These are phyloP conservation scores for Mya arenaria DNA, from an alignment of 1,140 invertebrate species.

Conservation along the genomic window DNA sequence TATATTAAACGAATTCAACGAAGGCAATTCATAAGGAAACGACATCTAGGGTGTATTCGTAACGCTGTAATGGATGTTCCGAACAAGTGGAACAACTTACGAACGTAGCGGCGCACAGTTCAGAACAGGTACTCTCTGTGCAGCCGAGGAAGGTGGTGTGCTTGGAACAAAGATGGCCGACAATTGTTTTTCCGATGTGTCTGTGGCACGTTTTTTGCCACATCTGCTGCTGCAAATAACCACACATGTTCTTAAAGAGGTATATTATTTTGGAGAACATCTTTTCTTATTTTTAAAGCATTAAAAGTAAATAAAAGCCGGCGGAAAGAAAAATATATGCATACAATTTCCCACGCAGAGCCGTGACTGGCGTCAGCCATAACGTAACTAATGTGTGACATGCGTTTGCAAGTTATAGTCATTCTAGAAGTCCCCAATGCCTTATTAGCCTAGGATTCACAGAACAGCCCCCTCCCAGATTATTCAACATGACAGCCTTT, in stretches of 20 bases:
- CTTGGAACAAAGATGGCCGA: slow-evolving; percentile 34
- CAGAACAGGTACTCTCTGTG: slow-evolving; percentile 29
- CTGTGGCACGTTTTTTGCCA: slow-evolving; percentile 18
- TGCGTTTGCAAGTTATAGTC: no score
- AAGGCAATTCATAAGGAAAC: no score
- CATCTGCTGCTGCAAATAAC: not conserved
- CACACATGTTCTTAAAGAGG: slow-evolving; percentile 24
- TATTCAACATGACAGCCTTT: no score
- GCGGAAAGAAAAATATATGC: no score
- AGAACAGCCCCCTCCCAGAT: no score
- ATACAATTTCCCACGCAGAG: no score
- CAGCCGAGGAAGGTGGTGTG: slow-evolving; percentile 10
- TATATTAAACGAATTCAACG: no score
- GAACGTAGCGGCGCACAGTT: slow-evolving; percentile 30
- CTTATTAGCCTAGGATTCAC: no score
- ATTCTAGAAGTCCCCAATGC: no score
- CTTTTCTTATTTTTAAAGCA: slow-evolving; percentile 3
- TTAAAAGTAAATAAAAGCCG: no score
- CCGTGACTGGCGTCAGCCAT: no score
- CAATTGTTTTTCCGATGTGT: not conserved
- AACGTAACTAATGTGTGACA: no score
- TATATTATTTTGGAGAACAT: slow-evolving; percentile 4
- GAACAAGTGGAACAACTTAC: slow-evolving; percentile 36
- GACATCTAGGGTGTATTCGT: slow-evolving; percentile 11
- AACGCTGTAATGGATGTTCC: slow-evolving; percentile 11